These are phyloP conservation scores for Bombus polaris DNA, from an alignment of 1,140 invertebrate genomes.

Conservation along the genomic window DNA sequence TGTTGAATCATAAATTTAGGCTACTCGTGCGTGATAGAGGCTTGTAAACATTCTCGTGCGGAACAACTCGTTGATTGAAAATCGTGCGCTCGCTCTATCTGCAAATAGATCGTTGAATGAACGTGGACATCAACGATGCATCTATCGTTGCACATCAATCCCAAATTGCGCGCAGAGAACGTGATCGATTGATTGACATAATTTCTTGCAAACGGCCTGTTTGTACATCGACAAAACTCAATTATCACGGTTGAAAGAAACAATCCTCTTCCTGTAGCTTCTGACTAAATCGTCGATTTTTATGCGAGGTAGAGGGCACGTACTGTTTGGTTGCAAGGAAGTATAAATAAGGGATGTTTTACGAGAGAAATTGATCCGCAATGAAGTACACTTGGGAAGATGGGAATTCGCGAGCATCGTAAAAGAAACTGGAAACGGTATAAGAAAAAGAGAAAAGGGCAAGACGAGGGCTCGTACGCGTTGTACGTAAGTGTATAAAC, in stretches of 20 bases:
- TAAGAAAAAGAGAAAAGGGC: slow-evolving; percentile 33
- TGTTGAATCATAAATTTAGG: slow-evolving; percentile 27
- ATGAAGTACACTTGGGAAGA: background rate
- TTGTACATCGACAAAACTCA: background rate
- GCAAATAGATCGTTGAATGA: slow-evolving; percentile 12
- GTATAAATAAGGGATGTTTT: background rate
- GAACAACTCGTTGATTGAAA: slow-evolving; percentile 7
- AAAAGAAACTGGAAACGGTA: background rate
- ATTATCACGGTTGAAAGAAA: no score
- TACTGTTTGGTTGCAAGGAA: background rate
- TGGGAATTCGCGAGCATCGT: slow-evolving; percentile 2
- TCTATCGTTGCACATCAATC: slow-evolving; percentile 4
- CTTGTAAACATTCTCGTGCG: slow-evolving; percentile 14
- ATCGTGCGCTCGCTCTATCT: background rate
- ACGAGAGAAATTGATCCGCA: background rate
- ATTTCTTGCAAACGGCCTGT: background rate
- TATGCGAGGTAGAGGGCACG: background rate
- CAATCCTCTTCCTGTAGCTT: background rate
- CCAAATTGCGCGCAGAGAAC: background rate
- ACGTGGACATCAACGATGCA: background rate
- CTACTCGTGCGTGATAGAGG: slow-evolving; percentile 17
- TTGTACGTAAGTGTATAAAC: slow-evolving; percentile 58
- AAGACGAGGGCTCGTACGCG: slow-evolving; percentile 34
- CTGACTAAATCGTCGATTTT: background rate
- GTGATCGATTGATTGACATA: slow-evolving; percentile 2